Base-by-base conservation (phyloP, 2,888 invertebrate species). In the Osmoderma eremita region DNA sequence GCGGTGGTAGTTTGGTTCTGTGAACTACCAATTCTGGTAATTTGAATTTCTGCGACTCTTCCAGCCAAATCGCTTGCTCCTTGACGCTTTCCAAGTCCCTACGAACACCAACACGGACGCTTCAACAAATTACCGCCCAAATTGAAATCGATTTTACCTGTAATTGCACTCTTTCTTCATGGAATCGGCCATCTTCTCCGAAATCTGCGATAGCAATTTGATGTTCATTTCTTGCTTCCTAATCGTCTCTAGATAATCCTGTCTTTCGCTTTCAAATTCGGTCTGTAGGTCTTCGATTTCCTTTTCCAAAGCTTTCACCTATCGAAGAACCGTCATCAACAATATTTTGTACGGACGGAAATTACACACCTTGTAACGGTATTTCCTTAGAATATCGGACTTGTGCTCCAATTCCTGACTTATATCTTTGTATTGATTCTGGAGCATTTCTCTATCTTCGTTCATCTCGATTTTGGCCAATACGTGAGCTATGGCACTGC, bases 211-310 rank as follows among this genome's bases (percentile, higher is more conserved):
- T 70, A 89, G 81, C 48, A 93, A 84, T 78, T 90, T 89, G 18
- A 90, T 77, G 74, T 90, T 88, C 70, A 87, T 87, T 65, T 92
- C 90, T 74, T 92, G 89, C 71, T 88, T 86, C 15, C 93, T 83
- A 36, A 94, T 92, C 0, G 92, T 90, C 76, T 94, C 93, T 70
- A 94, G 81, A 78, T 93, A 94, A 78, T 93, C 93, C n/a, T 90
- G 88, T 1, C 93, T 83, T 77, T 94, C 93, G 63, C 87, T 84
- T 80, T 94, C 91, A 80, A 94, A 94, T 82, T 94, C 94, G 8
- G 90, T 86, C 75, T 92, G 92, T 1, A 94, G 83, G 79, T 94
- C 94, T 3, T 84, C 82, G 18, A 93, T 88, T 80, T 94, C 93
- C 66, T 88, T 83, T 76, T 92, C 90, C 61, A 93, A 78, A 15